These are phyloP conservation scores for Dendrocincla tyrannina DNA, from an alignment of 2,797 vertebrate genomes.

Conservation along the genomic window DNA sequence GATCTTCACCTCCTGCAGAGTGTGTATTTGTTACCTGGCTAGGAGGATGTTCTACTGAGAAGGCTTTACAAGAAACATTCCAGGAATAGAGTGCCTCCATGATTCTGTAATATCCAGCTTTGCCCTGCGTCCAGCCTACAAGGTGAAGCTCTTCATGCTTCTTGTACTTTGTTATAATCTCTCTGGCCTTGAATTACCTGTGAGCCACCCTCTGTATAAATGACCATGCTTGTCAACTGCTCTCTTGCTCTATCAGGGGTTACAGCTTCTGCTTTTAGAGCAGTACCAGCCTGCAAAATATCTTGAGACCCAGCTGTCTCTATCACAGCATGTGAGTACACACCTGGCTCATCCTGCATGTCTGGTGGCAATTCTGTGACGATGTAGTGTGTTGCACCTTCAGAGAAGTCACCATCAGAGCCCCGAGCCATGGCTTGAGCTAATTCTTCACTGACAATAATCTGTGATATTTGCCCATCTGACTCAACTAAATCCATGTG, in stretches of 20 bases:
- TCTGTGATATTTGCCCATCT: conserved; percentile 77
- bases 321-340: conserved; percentile 80
- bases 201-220: conserved; percentile 83
- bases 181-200: conserved; percentile 79
- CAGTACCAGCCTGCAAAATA: conserved; percentile 65
- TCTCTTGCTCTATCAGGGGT: conserved; percentile 57
- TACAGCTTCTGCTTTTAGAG: conserved; percentile 28
- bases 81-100: background rate
- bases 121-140: background rate
- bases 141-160: conserved; percentile 33
- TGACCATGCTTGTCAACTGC: conserved; percentile 83
- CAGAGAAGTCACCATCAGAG: conserved; percentile 64
- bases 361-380: conserved; percentile 91
- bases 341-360: conserved; percentile 77
- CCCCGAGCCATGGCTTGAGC: conserved; percentile 79
- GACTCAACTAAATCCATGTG: conserved; percentile 75
- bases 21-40: background rate
- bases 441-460: conserved; percentile 82
- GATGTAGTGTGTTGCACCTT: conserved; percentile 89
- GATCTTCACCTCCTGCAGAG: background rate
- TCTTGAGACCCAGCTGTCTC: conserved; percentile 64
- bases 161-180: conserved; percentile 56
- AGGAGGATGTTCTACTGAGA: background rate
- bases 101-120: background rate
- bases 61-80: background rate